Evolutionary conservation across 2,888 invertebrate genomes (phyloP), one percentile per base, ranked within the genome.

Genomic region (Ariolimax columbianus): DNA sequence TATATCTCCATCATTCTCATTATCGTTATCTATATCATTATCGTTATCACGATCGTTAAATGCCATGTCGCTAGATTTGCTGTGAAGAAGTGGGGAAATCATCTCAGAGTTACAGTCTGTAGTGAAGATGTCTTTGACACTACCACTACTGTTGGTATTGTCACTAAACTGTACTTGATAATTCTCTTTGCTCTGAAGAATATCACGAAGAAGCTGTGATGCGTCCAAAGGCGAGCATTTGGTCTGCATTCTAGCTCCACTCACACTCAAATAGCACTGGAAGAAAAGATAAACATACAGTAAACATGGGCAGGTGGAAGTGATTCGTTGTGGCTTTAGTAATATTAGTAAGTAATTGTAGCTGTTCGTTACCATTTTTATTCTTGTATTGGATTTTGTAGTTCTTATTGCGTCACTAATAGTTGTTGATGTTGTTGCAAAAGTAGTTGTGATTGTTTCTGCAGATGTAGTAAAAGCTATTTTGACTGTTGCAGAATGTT

Each of bases 171-270:
- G 86, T 51, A 86, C 87, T 95, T 97, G 86, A 33, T 86, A 87
- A 73, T 88, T 88, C 77, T 89, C 89, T 95, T 97, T 97, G 90
- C 96, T 97, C 94, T 98, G 98, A 87, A 98, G 95, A 92, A 98
- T 98, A 77, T 91, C 94, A 97, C 98, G 96, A 91, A 98, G 95
- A 96, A 98, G 97, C 94, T 97, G 97, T 33, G 93, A 91, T 30
- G 91, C 89, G 84, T 93, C 93, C 43, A 87, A 78, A 19, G 87
- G 84, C 30, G 82, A 33, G 43, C 86, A 84, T 17, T 51, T 30
- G 55, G 80, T 33, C 80, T 84, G 84, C 84, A 84, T 84, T 63
- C 82, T 82, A 82, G 4, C 63, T 40, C 47, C 40, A 38, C 78
- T 78, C 59, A 59, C 40, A n/a, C 17, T 30, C 17, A 14, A 33